These are phyloP conservation scores for Caenorhabditis virilis DNA, from an alignment of 2,888 invertebrate species.

Conservation along the genomic window DNA sequence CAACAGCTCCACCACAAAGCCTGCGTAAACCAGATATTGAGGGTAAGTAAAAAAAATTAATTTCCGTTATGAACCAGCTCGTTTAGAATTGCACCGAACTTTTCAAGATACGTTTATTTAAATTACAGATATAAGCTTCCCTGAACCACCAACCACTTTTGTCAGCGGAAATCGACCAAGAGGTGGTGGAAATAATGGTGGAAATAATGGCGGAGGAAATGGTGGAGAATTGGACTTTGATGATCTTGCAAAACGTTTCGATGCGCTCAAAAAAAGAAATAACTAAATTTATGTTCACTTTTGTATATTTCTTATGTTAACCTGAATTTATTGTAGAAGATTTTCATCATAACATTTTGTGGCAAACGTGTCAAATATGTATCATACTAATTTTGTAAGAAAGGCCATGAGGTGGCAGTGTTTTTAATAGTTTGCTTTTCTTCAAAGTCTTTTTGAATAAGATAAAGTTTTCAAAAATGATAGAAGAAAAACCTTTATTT, in stretches of 20 bases:
- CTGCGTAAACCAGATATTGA: constrained; percentile 37
- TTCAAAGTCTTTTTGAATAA: too few species aligned
- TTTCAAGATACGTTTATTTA: background rate
- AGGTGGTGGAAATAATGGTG: constrained; percentile 15
- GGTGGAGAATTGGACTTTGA: constrained; percentile 57
- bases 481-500: too few species aligned
- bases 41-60: constrained; percentile 18
- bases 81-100: too few species aligned
- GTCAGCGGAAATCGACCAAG: constrained; percentile 14
- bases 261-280: constrained; percentile 57
- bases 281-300: constrained; percentile 1
- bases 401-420: background rate
- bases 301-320: background rate
- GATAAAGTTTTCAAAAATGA: too few species aligned
- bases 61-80: too few species aligned
- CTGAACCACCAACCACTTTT: constrained; percentile 58
- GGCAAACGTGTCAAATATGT: background rate
- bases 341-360: background rate
- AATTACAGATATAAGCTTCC: constrained; percentile 50
- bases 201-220: constrained; percentile 13
- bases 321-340: background rate
- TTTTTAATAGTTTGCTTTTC: background rate
- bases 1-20: constrained; percentile 47
- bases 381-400: too few species aligned
- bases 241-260: constrained; percentile 60